phyloP scores from a whole-genome alignment of 2,888 invertebrate genomes.

The Erannis defoliaria region DNA sequence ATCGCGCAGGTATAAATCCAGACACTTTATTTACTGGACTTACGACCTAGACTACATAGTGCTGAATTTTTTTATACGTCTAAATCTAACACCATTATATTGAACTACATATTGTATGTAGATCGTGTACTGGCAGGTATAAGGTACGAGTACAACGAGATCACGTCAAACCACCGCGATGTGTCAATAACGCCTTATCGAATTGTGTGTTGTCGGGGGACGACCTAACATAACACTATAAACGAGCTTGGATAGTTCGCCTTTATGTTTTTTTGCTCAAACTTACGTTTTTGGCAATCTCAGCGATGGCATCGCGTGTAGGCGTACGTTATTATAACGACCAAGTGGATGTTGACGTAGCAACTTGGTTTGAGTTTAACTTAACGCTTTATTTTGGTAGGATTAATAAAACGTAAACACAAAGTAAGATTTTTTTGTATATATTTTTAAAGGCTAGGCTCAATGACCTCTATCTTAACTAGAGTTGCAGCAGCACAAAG shows the following conservation, averaged over 20 bases:
- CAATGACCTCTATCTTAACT: neutral
- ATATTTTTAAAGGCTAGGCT: neutral
- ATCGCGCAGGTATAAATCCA: conserved; percentile 1
- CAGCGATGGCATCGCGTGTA: conserved; percentile 30
- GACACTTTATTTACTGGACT: neutral
- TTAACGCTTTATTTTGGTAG: neutral
- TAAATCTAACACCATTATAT: neutral
- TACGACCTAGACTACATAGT: neutral
- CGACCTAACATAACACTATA: conserved; percentile 52
- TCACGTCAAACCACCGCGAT: conserved; percentile 48
- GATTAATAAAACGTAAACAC: neutral
- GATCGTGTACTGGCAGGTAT: conserved; percentile 26
- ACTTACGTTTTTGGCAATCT: conserved; percentile 34
- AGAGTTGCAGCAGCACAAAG: conserved; percentile 2
- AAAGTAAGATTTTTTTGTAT: neutral
- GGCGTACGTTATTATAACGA: conserved; percentile 11
- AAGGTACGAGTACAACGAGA: conserved; percentile 42
- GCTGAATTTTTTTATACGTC: neutral
- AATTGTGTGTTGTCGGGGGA: conserved; percentile 63
- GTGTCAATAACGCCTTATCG: conserved; percentile 80
- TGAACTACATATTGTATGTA: conserved; percentile 11
- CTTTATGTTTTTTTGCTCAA: conserved; percentile 44
- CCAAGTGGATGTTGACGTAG: conserved; percentile 1
- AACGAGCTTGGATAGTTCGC: conserved; percentile 40
- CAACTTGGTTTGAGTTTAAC: neutral